Evolutionary conservation across 2,888 invertebrate species (phyloP).

Genomic region (Pterobdella sp.): DNA sequence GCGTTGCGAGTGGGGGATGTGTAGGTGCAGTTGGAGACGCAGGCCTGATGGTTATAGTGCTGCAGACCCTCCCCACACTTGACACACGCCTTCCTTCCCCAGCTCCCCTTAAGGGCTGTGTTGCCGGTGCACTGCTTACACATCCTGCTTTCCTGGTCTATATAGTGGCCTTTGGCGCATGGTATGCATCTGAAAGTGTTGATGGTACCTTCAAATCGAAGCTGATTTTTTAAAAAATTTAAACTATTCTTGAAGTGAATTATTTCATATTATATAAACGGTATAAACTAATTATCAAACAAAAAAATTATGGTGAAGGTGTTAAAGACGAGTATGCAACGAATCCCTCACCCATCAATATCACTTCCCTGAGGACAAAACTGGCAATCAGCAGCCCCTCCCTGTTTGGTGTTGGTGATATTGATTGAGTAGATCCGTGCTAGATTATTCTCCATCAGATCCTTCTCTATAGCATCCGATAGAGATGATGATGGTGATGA

Average conservation of each 20-base stretch:
- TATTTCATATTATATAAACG: neutral
- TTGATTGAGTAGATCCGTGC: constrained; percentile 56
- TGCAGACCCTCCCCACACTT: constrained; percentile 54
- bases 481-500: neutral
- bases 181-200: constrained; percentile 53
- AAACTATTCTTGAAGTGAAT: neutral
- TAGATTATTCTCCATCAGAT: constrained; percentile 43
- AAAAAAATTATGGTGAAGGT: neutral
- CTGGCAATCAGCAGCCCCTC: constrained; percentile 56
- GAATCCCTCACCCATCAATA: constrained; percentile 43
- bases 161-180: constrained; percentile 55
- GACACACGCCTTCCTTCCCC: constrained; percentile 50
- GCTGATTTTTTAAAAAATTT: neutral
- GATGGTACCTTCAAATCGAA: neutral
- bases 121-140: constrained; percentile 54
- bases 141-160: constrained; percentile 48
- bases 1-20: constrained; percentile 40
- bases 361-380: constrained; percentile 52
- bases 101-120: constrained; percentile 42
- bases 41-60: constrained; percentile 49
- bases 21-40: constrained; percentile 52
- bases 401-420: constrained; percentile 56
- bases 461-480: neutral
- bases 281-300: neutral
- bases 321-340: neutral